phyloP scores from a whole-genome alignment of 30 jellyfish, hydroid and myxozoan genomes.

The Calvadosia cruxmelitensis region DNA sequence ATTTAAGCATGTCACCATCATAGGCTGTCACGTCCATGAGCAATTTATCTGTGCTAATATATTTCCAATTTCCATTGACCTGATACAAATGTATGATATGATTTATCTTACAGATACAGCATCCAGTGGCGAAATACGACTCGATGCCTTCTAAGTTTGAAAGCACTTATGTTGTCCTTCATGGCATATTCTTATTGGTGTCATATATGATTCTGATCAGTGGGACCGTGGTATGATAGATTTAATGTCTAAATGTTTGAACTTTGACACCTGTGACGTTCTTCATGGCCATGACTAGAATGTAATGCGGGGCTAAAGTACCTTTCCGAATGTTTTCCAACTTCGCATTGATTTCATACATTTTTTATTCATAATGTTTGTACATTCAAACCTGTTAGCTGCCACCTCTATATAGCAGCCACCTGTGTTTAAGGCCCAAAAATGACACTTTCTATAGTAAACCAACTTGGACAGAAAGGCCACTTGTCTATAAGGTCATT shows the following conservation, averaged over 20 bases:
- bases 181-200: conserved; percentile 4
- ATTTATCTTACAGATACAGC: conserved; percentile 9
- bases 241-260: not conserved
- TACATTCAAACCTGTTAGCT: too few species aligned
- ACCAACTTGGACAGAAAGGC: too few species aligned
- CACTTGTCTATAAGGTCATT: too few species aligned
- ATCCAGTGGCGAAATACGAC: conserved; percentile 38
- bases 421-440: too few species aligned
- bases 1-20: too few species aligned
- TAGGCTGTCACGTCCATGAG: not conserved
- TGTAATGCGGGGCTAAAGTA: too few species aligned
- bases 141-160: not conserved
- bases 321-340: too few species aligned
- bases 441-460: too few species aligned
- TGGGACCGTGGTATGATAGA: conserved; percentile 11
- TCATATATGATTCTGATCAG: conserved; percentile 35
- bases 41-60: not conserved
- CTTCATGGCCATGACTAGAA: too few species aligned
- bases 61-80: not conserved
- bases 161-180: conserved; percentile 17
- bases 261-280: too few species aligned
- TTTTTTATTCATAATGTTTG: too few species aligned
- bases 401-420: too few species aligned
- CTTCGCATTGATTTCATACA: not conserved
- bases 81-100: not conserved